These are phyloP conservation scores for Leptatherina wallacei DNA, from an alignment of 2,797 vertebrate species.

Conservation along the genomic window DNA sequence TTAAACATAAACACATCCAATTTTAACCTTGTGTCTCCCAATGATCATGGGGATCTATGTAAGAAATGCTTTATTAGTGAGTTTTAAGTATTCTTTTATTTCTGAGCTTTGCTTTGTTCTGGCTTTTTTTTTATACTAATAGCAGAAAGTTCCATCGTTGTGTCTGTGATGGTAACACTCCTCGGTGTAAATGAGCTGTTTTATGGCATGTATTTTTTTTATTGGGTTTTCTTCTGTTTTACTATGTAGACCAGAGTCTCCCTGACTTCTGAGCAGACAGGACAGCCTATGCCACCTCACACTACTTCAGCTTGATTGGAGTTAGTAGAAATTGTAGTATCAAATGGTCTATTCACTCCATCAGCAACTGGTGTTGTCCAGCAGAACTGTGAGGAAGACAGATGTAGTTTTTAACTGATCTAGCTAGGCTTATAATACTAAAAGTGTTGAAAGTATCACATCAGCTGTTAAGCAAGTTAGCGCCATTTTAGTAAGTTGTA, in stretches of 20 bases:
- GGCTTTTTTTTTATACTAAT: conserved; percentile 18
- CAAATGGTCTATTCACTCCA: not conserved
- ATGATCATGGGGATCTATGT: conserved; percentile 17
- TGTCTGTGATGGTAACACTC: conserved; percentile 20
- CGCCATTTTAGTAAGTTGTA: conserved; percentile 17
- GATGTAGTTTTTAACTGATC: conserved; percentile 1
- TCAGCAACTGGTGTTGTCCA: not conserved
- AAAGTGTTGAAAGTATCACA: conserved; percentile 6
- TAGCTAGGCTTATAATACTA: conserved; percentile 27
- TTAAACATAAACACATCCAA: conserved; percentile 3
- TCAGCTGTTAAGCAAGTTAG: conserved; percentile 17
- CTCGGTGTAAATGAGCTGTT: conserved; percentile 31
- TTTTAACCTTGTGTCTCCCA: not conserved
- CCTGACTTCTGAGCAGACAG: not conserved
- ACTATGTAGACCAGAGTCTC: conserved; percentile 4
- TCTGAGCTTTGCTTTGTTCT: conserved; percentile 35
- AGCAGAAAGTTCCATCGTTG: conserved; percentile 8
- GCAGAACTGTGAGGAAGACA: not conserved
- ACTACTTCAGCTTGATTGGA: not conserved
- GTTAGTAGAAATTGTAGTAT: not conserved
- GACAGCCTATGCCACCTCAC: not conserved
- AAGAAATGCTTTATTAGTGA: conserved; percentile 21
- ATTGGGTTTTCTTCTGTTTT: conserved; percentile 20
- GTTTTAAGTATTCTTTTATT: conserved; percentile 37
- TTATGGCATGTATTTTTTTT: conserved; percentile 5